Evolutionary conservation across 2,888 invertebrate species (phyloP).

Genomic region (Nomada ruficornis): DNA sequence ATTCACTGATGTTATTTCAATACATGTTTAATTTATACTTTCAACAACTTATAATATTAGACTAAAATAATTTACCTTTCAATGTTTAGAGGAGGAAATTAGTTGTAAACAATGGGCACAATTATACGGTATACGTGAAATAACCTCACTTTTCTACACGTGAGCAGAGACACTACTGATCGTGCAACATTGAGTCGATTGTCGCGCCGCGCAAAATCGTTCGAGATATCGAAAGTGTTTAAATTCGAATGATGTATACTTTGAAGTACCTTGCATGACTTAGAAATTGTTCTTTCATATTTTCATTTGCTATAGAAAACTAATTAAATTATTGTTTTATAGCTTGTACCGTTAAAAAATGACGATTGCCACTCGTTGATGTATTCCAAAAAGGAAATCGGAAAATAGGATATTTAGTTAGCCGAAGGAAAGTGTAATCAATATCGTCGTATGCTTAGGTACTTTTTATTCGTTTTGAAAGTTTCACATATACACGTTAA

Average conservation of each 20-base stretch:
- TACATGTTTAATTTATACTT: not conserved
- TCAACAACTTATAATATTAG: not conserved
- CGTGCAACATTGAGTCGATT: not conserved
- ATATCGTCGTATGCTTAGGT: conserved; percentile 61
- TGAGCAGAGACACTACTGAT: not conserved
- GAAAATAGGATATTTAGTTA: not conserved
- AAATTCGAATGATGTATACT: not conserved
- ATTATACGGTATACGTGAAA: not conserved
- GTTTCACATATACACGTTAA: conserved; percentile 79
- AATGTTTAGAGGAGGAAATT: not conserved
- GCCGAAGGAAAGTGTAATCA: not conserved
- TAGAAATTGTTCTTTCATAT: not conserved
- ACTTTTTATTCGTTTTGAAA: conserved; percentile 76
- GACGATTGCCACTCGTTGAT: not conserved
- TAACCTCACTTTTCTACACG: conserved; percentile 28
- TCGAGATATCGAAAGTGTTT: conserved; percentile 1
- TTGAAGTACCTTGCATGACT: not conserved
- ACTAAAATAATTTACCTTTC: conserved; percentile 1
- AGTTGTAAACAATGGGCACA: not conserved
- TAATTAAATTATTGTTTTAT: not conserved
- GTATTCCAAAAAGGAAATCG: not conserved
- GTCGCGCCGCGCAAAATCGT: not conserved
- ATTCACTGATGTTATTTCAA: not conserved
- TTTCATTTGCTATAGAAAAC: not conserved
- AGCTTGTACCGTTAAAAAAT: too few relatives aligned